Percentiles rank a stretch among this genome's conserved stretches.
Conservation (phyloP, 2,888 invertebrate genomes). For the Eucriotettix oculatus region DNA sequence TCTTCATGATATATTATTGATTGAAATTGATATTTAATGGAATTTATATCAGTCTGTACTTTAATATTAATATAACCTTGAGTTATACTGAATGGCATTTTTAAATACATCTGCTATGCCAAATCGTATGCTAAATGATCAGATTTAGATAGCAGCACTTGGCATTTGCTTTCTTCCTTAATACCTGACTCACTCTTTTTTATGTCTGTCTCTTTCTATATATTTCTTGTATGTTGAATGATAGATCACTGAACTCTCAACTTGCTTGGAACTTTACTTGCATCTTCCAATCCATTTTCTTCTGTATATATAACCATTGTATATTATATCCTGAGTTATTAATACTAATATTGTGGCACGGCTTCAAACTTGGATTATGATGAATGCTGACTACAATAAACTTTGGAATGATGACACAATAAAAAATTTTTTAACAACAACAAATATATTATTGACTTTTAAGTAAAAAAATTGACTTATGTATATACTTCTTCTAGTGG, state of each 20-base stretch:
- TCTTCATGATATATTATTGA: too few relatives aligned
- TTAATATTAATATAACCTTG: background rate
- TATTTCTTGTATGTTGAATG: slow-evolving; percentile 2
- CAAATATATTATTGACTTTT: too few relatives aligned
- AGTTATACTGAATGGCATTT: background rate
- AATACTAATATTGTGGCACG: slow-evolving; percentile 3
- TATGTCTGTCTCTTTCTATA: slow-evolving; percentile 1
- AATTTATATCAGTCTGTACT: background rate
- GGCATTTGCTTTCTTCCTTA: slow-evolving; percentile 1
- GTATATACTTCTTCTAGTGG: too few relatives aligned
- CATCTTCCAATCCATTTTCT: slow-evolving; percentile 1
- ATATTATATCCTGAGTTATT: slow-evolving; percentile 1
- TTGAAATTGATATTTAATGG: background rate
- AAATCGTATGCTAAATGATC: background rate
- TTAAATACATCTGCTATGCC: background rate
- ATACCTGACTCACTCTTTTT: background rate
- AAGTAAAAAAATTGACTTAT: too few relatives aligned
- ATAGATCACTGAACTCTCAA: background rate
- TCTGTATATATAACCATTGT: slow-evolving; percentile 1
- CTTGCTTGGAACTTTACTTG: slow-evolving; percentile 1
- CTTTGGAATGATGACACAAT: background rate
- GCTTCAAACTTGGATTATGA: slow-evolving; percentile 3
- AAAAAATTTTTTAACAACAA: too few relatives aligned
- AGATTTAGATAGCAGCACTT: background rate
- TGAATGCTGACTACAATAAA: slow-evolving; percentile 4